Percentiles rank a stretch among this genome's conserved stretches.
These are phyloP conservation scores for Orcinus orca DNA, from an alignment of 2,113 vertebrate genomes.

Conservation along the genomic window DNA sequence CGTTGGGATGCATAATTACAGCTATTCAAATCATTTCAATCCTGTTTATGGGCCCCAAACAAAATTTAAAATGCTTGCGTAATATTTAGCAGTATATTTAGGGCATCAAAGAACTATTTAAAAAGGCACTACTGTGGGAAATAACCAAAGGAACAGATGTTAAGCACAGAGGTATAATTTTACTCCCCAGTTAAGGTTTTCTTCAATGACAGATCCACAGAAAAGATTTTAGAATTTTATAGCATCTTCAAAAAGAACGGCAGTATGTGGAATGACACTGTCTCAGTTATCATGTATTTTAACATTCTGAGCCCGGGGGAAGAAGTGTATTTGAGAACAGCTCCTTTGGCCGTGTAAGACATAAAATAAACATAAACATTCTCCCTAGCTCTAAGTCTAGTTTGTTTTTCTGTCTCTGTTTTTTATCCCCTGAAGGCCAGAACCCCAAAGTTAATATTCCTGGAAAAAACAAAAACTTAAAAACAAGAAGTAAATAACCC, in stretches of 20 bases:
- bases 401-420: not conserved
- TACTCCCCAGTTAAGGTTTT: not conserved
- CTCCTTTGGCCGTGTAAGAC: not conserved
- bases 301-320: not conserved
- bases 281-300: not conserved
- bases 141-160: conserved; percentile 24
- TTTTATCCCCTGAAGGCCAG: not conserved
- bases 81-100: conserved; percentile 36
- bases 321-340: not conserved
- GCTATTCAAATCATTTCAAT: conserved; percentile 21
- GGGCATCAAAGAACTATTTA: not conserved
- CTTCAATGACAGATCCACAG: not conserved
- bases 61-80: conserved; percentile 5
- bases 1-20: not conserved
- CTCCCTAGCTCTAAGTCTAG: not conserved
- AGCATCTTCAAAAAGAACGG: not conserved
- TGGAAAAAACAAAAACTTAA: not conserved
- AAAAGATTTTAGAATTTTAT: not conserved
- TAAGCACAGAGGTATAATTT: conserved; percentile 17
- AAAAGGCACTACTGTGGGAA: not conserved
- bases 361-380: not conserved
- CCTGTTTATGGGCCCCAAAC: not conserved
- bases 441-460: not conserved
- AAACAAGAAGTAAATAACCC: not conserved
- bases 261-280: not conserved